Conservation (phyloP, 2,113 vertebrate genomes). For the Eurystomus gularis region DNA sequence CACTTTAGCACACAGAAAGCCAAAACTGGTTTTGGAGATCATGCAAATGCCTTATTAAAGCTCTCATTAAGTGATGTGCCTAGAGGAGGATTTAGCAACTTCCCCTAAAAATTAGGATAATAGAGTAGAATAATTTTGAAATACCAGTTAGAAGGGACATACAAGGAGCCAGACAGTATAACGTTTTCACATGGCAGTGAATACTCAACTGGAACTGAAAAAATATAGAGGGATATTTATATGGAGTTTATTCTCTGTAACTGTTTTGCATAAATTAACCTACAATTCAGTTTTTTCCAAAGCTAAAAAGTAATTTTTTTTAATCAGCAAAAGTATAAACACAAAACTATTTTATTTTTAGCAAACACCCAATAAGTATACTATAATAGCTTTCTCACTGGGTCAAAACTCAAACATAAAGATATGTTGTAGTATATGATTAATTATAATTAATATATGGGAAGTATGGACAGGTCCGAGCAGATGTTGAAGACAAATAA, state of each 20-base stretch:
- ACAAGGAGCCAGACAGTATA: background rate
- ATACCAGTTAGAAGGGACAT: background rate
- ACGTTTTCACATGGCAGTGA: background rate
- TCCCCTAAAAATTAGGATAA: background rate
- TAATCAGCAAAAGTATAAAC: background rate
- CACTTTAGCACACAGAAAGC: background rate
- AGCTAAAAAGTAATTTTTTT: background rate
- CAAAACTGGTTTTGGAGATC: background rate
- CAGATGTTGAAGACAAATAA: slow-evolving; percentile 75
- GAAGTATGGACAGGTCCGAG: slow-evolving; percentile 46
- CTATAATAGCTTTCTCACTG: background rate
- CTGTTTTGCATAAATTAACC: background rate
- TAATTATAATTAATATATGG: slow-evolving; percentile 68
- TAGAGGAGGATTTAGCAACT: background rate
- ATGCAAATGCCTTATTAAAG: background rate
- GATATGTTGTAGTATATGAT: background rate
- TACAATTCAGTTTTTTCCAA: background rate
- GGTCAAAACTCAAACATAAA: slow-evolving; percentile 5
- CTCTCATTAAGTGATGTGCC: background rate
- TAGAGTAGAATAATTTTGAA: background rate
- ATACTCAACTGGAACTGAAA: background rate
- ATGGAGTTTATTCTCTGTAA: background rate
- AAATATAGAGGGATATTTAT: background rate
- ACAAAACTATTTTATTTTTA: background rate
- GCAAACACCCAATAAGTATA: background rate